Base-by-base conservation (phyloP, 2,113 vertebrate genomes). In the Alectura lathami region DNA sequence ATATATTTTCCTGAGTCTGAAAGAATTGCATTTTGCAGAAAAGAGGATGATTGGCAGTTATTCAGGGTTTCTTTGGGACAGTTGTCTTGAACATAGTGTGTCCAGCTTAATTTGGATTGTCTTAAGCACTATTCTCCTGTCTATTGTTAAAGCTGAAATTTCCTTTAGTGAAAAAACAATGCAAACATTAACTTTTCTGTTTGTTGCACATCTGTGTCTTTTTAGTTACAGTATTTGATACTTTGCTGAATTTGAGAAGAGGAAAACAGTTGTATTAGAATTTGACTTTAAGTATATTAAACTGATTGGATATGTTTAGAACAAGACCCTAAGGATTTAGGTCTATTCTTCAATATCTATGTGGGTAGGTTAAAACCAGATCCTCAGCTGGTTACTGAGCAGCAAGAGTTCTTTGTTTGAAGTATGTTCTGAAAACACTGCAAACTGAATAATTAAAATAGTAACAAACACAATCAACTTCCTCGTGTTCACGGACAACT, bases 131-230 rank as follows among this genome's bases (percentile, higher is more conserved):
- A 60, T 62, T 92, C 53, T 94, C 86, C 53, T 32, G 26, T 38
- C 42, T 74, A 64, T 64, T 29, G 22, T 59, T 87, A 89, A 94
- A 96, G 72, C 34, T 84, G 79, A 74, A 78, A 93, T 82, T 84
- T 92, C 40, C 60, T 74, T 95, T 87, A 75, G 78, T 88, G 42
- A 88, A 91, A 92, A 93, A 73, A 67, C 51, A 91, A 81, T 30
- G 18, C 24, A 89, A 85, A 74, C 54, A 94, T 57, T 77, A 87
- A 87, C 27, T 18, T 66, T 56, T 60, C 86, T 66, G 56, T 54
- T 27, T 27, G 15, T 15, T 54, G 29, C 74, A 29, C 23, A 20
- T 91, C 9, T 23, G 27, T 59, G 67, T 51, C 40, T 68, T 77
- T 88, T 85, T 85, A 69, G 86, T 83, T 75, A 76, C 57, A 20